Base-by-base conservation (phyloP, 2,888 invertebrate genomes). In the Pristionchus fissidentatus region DNA sequence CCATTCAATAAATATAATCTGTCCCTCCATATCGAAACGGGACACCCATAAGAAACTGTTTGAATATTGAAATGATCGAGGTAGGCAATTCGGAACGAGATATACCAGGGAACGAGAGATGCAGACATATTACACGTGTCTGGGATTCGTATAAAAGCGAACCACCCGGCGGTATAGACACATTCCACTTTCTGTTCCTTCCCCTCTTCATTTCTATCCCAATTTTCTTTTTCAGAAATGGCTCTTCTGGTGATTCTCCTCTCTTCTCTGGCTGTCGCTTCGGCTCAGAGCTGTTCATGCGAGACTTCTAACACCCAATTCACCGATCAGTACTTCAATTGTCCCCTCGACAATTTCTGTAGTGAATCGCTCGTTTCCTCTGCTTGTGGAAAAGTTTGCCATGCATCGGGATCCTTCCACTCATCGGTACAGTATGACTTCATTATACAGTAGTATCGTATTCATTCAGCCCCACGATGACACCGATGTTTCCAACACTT, bases 321-420 rank as follows among this genome's bases (percentile, higher is more conserved):
- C 41, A 70, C 70, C 26, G 70, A 70, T 26, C 41, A 41, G 10
- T 22, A 26, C 70, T 70, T 70, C 41, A 41, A 70, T 26, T 70
- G 70, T 10, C 70, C 70, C 26, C 22, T 70, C n/a, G 41, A 70
- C 70, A 70, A 38, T 26, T 70, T 70, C 70, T 70, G 70, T 13
- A 41, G 41, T 70, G 70, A 32, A 22, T 70, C 70, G 3, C 70
- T 70, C 41, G 43, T 70, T n/a, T 1, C 43, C 26, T 38, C 41
- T 26, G 5, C 41, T 3, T 70, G 70, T 70, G 70, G 70, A 70
- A 70, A 70, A 26, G 38, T 19, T 3, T 70, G 70, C n/a, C 70
- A 38, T 41, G 4, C 70, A 38, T 70, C 70, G 41, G 70, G 70
- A 70, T 70, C 70, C 22, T 70, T 70, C 70, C 70, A 70, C 70